Evolutionary conservation across 2,113 vertebrate genomes (phyloP).

Genomic region (Marmota flaviventris): DNA sequence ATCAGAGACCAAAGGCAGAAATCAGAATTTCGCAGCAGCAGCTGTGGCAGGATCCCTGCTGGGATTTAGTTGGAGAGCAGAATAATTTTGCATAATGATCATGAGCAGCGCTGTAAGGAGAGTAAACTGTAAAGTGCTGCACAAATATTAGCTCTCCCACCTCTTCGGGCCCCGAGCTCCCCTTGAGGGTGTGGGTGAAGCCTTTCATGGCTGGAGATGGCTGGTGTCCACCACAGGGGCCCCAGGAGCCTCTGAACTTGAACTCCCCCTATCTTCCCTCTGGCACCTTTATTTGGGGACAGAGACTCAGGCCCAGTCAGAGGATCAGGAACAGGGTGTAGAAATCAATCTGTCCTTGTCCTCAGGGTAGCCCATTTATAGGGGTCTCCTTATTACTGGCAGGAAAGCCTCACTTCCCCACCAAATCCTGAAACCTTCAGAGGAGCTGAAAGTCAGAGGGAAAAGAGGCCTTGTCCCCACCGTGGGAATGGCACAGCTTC

Average conservation of each 20-base stretch:
- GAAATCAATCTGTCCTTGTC: background rate
- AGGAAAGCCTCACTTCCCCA: background rate
- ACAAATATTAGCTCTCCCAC: background rate
- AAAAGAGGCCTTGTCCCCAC: too few relatives aligned
- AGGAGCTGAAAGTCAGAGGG: too few relatives aligned
- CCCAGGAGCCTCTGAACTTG: background rate
- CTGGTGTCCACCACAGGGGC: background rate
- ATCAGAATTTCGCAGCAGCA: background rate
- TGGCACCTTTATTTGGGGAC: background rate
- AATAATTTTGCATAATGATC: constrained; percentile 48
- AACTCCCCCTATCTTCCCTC: background rate
- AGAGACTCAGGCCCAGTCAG: background rate
- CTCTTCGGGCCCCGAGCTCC: background rate
- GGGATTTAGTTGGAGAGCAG: constrained; percentile 22
- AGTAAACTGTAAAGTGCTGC: background rate
- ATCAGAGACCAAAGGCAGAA: background rate
- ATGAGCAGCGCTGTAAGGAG: background rate
- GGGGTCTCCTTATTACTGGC: background rate
- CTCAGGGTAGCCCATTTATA: background rate
- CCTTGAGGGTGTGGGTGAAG: background rate
- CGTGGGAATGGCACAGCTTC: constrained; percentile 62
- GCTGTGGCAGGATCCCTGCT: background rate
- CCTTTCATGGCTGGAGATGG: background rate
- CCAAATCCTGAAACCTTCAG: too few relatives aligned
- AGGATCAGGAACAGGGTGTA: background rate